A percentile compares a stretch with the other conserved stretches of the same genome.
These are phyloP conservation scores for Passer domesticus DNA, from an alignment of 2,113 vertebrate genomes.

Conservation along the genomic window DNA sequence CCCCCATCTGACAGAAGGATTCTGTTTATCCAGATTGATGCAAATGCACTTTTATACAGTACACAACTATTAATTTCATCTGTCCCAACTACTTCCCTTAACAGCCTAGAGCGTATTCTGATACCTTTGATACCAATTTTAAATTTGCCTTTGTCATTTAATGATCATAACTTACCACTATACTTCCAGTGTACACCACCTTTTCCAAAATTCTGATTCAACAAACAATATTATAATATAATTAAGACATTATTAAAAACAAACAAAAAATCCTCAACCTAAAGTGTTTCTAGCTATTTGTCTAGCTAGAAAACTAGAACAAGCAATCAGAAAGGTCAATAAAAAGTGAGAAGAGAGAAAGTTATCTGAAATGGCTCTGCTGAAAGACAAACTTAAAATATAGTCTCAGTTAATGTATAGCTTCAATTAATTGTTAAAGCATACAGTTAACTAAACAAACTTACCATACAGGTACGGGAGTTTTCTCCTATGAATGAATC, in stretches of 20 bases:
- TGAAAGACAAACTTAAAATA: neutral
- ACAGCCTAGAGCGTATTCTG: neutral
- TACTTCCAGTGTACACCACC: neutral
- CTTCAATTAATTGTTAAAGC: neutral
- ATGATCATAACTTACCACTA: neutral
- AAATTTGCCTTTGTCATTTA: neutral
- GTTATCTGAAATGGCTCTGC: neutral
- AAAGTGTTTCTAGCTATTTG: neutral
- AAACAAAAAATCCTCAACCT: neutral
- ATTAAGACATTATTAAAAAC: neutral
- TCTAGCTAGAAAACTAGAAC: neutral
- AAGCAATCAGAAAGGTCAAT: neutral
- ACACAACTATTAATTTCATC: neutral
- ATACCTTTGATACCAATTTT: neutral
- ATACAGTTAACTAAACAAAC: constrained; percentile 9
- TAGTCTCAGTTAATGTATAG: neutral
- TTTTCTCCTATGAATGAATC: constrained; percentile 97
- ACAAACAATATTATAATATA: neutral
- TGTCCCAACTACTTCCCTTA: neutral
- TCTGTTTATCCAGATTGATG: neutral
- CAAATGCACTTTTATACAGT: neutral
- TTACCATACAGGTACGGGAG: constrained; percentile 96
- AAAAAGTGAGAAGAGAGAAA: neutral
- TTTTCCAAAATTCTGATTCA: neutral
- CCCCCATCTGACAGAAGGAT: neutral